Conservation (phyloP, 2,113 vertebrate species). For the Lipotes vexillifer region DNA sequence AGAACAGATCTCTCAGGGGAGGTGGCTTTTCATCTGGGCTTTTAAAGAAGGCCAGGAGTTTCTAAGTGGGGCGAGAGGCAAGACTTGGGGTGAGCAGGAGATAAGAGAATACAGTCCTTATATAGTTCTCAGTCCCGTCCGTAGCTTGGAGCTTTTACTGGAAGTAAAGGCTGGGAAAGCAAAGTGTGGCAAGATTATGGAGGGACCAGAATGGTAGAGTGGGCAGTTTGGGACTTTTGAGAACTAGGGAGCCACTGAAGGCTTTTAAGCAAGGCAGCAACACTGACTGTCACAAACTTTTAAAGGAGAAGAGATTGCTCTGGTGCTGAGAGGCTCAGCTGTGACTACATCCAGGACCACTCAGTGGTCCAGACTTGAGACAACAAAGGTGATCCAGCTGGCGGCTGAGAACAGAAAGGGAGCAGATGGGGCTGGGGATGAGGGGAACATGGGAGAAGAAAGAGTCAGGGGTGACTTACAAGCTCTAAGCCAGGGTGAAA, state of each 20-base stretch:
- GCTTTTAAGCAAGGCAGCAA: background rate
- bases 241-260: background rate
- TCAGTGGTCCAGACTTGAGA: background rate
- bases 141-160: background rate
- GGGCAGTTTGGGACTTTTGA: background rate
- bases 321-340: background rate
- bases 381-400: background rate
- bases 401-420: background rate
- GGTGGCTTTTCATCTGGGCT: background rate
- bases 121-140: background rate
- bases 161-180: background rate
- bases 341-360: background rate
- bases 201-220: background rate
- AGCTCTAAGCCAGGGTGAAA: background rate
- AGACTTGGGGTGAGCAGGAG: background rate
- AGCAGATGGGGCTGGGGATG: too few species aligned
- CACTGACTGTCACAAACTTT: background rate
- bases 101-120: background rate
- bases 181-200: accelerated
- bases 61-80: background rate
- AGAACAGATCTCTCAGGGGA: background rate
- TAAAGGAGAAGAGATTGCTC: background rate
- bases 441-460: background rate
- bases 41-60: background rate
- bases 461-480: background rate